Conservation (phyloP, 2,797 vertebrate species). For the Loriculus beryllinus region DNA sequence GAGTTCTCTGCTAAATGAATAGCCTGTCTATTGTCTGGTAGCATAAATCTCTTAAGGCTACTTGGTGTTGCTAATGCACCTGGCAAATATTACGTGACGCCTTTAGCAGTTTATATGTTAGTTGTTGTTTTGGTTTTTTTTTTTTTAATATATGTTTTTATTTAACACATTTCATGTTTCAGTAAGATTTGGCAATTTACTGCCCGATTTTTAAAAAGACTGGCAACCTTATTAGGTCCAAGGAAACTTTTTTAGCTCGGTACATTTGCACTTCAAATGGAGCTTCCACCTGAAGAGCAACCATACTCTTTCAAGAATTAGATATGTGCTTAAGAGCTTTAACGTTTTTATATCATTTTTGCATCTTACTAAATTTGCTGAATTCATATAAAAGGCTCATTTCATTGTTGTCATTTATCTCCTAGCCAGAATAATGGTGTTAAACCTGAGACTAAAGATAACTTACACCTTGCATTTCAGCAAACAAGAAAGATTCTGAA, state of each 20-base stretch:
- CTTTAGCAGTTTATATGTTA: not conserved
- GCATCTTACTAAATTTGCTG: not conserved
- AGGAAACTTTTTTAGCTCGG: not conserved
- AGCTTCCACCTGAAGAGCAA: not conserved
- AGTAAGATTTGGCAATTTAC: not conserved
- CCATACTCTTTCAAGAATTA: not conserved
- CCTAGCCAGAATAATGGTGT: not conserved
- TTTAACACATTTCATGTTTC: not conserved
- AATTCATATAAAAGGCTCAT: not conserved
- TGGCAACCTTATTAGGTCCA: not conserved
- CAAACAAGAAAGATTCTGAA: not conserved
- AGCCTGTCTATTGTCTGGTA: not conserved
- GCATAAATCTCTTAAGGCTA: constrained; percentile 11
- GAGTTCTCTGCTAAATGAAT: not conserved
- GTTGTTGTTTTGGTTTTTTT: not conserved
- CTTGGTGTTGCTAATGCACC: not conserved
- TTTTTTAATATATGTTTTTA: not conserved
- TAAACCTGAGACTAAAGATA: not conserved
- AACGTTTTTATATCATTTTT: not conserved
- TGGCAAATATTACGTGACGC: not conserved
- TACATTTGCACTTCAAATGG: not conserved
- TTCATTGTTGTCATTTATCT: not conserved
- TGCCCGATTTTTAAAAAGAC: not conserved
- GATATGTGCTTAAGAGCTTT: not conserved
- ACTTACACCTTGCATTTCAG: not conserved